These are phyloP conservation scores for Passer montanus DNA, from an alignment of 2,113 vertebrate genomes.

Conservation along the genomic window DNA sequence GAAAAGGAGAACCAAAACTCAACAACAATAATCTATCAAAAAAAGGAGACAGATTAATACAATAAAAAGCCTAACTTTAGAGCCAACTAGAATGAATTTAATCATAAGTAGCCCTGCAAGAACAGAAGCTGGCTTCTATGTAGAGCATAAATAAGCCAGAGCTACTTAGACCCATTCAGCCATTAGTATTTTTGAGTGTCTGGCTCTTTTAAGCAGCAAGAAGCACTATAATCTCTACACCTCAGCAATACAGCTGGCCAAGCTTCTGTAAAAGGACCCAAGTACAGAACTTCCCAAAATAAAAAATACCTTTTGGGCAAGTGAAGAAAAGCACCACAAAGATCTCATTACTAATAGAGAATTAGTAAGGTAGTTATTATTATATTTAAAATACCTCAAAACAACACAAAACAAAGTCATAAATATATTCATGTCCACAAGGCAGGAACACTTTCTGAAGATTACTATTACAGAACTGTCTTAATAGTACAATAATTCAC, in stretches of 20 bases:
- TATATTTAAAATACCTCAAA: not conserved
- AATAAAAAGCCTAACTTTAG: not conserved
- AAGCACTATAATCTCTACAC: not conserved
- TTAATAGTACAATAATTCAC: not conserved
- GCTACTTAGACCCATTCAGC: not conserved
- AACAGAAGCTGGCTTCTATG: not conserved
- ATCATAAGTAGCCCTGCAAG: not conserved
- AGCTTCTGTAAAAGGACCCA: not conserved
- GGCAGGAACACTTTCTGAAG: not conserved
- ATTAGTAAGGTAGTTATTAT: not conserved
- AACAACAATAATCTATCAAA: not conserved
- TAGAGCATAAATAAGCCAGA: not conserved
- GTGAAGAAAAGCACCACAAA: not conserved
- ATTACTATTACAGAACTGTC: not conserved
- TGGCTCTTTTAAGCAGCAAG: not conserved
- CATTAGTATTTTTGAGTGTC: not conserved
- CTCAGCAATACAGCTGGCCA: not conserved
- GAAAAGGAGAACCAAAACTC: not conserved
- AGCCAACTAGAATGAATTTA: not conserved
- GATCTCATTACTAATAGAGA: not conserved
- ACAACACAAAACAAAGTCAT: not conserved
- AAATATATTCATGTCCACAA: not conserved
- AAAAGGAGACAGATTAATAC: not conserved
- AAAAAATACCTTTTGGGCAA: not conserved
- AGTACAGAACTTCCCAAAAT: not conserved